phyloP scores from a whole-genome alignment of 2,888 invertebrate species.

The Leuctra nigra region DNA sequence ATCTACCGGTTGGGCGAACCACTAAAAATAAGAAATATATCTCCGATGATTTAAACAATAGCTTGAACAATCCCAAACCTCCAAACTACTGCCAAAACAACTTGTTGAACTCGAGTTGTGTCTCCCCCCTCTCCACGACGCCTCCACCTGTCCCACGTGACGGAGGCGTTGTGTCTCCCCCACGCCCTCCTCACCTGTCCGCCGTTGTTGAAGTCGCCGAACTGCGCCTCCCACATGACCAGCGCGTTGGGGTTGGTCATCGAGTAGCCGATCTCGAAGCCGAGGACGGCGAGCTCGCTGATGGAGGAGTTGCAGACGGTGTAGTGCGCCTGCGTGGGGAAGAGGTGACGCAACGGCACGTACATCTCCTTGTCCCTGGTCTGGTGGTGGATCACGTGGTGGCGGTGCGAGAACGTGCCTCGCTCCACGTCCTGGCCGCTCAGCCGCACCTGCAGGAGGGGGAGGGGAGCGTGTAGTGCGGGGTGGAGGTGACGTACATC shows the following conservation, averaged over 20 bases:
- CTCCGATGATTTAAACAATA: too few relatives aligned
- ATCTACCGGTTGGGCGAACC: too few relatives aligned
- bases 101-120: too few relatives aligned
- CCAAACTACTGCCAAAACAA: too few relatives aligned
- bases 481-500: constrained; percentile 49
- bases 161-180: too few relatives aligned
- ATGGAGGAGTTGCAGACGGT: constrained; percentile 75
- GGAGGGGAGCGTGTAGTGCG: too few relatives aligned
- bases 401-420: constrained; percentile 70
- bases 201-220: constrained; percentile 78
- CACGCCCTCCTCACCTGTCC: too few relatives aligned
- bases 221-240: constrained; percentile 80
- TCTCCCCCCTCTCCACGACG: too few relatives aligned
- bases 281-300: constrained; percentile 64
- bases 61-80: too few relatives aligned
- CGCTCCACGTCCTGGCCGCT: constrained; percentile 77
- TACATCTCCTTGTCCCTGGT: constrained; percentile 60
- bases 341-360: constrained; percentile 59
- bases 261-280: constrained; percentile 78
- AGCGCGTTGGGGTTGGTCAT: constrained; percentile 66
- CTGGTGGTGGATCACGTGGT: constrained; percentile 78
- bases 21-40: too few relatives aligned
- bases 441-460: too few relatives aligned
- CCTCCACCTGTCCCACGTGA: too few relatives aligned
- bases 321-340: constrained; percentile 63